phyloP scores from a whole-genome alignment of 1,140 invertebrate species.

The Melipona quadrifasciata region DNA sequence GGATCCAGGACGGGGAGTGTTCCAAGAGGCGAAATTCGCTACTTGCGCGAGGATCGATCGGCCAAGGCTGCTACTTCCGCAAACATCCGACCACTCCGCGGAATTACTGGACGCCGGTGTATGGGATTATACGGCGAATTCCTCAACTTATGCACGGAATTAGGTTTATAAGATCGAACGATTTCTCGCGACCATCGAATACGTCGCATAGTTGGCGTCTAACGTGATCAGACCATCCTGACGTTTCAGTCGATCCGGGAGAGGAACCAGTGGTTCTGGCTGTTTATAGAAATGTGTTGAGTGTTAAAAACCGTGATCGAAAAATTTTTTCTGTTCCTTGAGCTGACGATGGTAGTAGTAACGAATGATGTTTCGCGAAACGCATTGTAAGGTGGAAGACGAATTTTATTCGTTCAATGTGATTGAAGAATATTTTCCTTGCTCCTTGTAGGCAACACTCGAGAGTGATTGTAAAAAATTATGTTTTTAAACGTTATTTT shows the following conservation, averaged over 20 bases:
- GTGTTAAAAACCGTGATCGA: not conserved
- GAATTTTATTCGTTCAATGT: no score
- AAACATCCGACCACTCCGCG: constrained; percentile 39
- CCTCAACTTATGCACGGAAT: constrained; percentile 40
- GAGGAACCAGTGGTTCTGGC: no score
- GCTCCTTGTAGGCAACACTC: no score
- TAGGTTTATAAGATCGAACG: constrained; percentile 43
- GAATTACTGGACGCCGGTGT: constrained; percentile 41
- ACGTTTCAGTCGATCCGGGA: not conserved
- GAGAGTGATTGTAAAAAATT: no score
- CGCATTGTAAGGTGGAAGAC: no score
- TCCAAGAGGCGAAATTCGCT: constrained; percentile 1
- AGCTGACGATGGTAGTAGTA: not conserved
- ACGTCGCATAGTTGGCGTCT: constrained; percentile 7
- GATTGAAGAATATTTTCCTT: no score
- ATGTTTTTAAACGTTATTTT: no score
- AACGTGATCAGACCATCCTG: not conserved
- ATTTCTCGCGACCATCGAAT: constrained; percentile 39
- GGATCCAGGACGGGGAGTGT: not conserved
- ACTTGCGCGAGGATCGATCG: constrained; percentile 27
- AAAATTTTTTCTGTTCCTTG: no score
- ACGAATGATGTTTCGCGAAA: no score
- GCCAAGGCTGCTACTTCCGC: not conserved
- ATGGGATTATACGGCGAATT: constrained; percentile 49
- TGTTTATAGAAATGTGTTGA: not conserved